phyloP scores from a whole-genome alignment of 2,113 vertebrate genomes.

The Pterocles burchelli region DNA sequence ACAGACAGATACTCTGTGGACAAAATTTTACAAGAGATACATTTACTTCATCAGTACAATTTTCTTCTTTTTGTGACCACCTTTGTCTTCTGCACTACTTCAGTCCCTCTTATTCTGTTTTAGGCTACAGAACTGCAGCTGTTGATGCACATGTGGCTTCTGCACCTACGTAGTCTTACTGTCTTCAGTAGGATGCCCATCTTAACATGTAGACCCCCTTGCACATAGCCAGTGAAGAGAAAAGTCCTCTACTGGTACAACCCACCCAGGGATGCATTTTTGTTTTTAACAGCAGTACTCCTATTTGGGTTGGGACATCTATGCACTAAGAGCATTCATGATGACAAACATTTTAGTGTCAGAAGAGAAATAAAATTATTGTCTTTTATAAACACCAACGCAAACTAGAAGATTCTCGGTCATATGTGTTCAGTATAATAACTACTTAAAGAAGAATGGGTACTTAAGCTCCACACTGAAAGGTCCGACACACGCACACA shows the following conservation, averaged over 20 bases:
- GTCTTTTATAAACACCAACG: not conserved
- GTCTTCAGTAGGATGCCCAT: not conserved
- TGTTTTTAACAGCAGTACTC: not conserved
- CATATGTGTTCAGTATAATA: not conserved
- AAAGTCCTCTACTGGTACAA: not conserved
- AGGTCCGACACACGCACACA: not conserved
- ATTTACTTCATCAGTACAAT: not conserved
- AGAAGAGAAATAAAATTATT: not conserved
- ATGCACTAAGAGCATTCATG: not conserved
- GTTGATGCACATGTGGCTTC: not conserved
- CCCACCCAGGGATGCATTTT: not conserved
- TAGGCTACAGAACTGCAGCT: not conserved
- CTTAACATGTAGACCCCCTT: not conserved
- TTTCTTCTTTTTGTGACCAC: not conserved
- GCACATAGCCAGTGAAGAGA: not conserved
- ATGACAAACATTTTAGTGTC: not conserved
- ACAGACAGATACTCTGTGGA: not conserved
- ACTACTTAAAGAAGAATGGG: not conserved
- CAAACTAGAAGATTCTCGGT: not conserved
- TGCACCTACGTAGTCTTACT: not conserved
- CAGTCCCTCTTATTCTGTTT: not conserved
- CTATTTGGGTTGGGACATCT: not conserved
- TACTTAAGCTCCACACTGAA: not conserved
- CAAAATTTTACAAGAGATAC: not conserved
- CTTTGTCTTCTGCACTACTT: not conserved